A percentile compares a stretch with the other conserved stretches of the same genome.
These are phyloP conservation scores for Musca vetustissima DNA, from an alignment of 1,140 invertebrate genomes.

Conservation along the genomic window DNA sequence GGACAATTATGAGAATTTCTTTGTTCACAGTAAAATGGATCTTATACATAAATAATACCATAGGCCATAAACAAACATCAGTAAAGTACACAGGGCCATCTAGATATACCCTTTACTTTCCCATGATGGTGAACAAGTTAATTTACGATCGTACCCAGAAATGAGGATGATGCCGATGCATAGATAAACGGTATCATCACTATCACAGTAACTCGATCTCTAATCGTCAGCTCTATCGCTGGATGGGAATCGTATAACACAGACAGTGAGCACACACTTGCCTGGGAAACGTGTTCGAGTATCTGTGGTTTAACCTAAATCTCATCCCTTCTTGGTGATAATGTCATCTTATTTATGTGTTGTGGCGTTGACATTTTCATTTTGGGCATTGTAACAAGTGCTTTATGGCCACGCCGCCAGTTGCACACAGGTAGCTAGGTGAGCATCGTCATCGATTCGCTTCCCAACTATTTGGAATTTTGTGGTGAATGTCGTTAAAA, in stretches of 20 bases:
- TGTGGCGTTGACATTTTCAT: conserved; percentile 7
- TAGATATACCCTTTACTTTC: background rate
- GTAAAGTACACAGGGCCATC: too few species aligned
- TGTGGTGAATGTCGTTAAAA: too few species aligned
- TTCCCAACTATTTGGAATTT: too few species aligned
- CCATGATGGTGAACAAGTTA: conserved; percentile 7
- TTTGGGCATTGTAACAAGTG: conserved; percentile 2
- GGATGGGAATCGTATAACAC: background rate
- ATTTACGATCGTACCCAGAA: conserved; percentile 5
- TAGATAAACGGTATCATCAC: conserved; percentile 7
- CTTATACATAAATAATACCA: too few species aligned
- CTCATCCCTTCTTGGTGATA: conserved; percentile 1
- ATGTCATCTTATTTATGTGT: conserved; percentile 5
- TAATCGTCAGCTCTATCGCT: background rate
- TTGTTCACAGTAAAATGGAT: too few species aligned
- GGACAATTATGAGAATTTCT: too few species aligned
- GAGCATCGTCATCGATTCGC: too few species aligned
- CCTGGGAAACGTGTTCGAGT: background rate
- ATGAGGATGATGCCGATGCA: conserved; percentile 3
- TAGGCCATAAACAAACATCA: too few species aligned
- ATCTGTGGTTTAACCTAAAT: conserved; percentile 8
- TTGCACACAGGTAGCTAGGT: background rate
- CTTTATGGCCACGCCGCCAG: background rate
- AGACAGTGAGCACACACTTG: background rate
- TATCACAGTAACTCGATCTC: conserved; percentile 4